Evolutionary conservation across 2,797 vertebrate genomes (phyloP).

Genomic region (Pangasius mekongensis): DNA sequence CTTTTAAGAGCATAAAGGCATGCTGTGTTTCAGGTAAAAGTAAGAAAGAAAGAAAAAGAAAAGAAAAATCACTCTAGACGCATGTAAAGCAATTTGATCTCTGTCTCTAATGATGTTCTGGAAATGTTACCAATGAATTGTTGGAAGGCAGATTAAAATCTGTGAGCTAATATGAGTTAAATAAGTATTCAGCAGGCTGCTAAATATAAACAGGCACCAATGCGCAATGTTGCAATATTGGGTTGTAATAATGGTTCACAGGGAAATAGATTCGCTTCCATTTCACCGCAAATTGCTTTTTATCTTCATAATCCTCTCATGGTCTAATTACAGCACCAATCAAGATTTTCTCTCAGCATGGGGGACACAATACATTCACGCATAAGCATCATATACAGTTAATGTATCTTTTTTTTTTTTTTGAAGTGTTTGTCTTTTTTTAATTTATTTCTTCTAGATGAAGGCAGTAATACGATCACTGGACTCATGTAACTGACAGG

Average conservation of each 20-base stretch:
- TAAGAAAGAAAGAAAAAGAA: not conserved
- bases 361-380: not conserved
- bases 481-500: conserved; percentile 5
- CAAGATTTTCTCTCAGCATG: conserved; percentile 10
- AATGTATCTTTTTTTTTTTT: conserved; percentile 12
- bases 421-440: not conserved
- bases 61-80: not conserved
- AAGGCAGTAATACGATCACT: conserved; percentile 10
- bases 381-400: not conserved
- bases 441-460: not conserved
- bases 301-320: conserved; percentile 29
- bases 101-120: conserved; percentile 4
- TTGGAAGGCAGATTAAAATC: not conserved
- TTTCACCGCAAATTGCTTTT: conserved; percentile 38
- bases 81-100: conserved; percentile 6
- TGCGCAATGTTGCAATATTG: not conserved
- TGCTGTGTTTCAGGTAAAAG: conserved; percentile 11
- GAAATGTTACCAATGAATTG: not conserved
- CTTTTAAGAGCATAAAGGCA: conserved; percentile 30
- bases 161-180: conserved; percentile 12
- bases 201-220: conserved; percentile 11
- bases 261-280: conserved; percentile 15
- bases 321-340: conserved; percentile 16
- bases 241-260: not conserved
- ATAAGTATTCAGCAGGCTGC: not conserved